phyloP scores from a whole-genome alignment of 2,113 vertebrate species.

The Herpailurus yagouaroundi region DNA sequence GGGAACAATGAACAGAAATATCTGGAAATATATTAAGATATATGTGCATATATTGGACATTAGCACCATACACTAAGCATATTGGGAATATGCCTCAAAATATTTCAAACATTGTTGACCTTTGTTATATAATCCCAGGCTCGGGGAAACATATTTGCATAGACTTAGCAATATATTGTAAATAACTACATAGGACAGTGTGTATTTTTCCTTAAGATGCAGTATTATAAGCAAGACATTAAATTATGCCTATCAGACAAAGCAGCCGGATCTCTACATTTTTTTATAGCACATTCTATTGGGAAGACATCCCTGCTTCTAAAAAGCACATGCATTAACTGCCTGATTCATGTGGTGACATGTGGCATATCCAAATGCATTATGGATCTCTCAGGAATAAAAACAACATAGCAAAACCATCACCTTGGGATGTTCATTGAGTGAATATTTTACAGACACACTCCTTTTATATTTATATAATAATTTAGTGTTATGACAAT shows the following conservation, averaged over 20 bases:
- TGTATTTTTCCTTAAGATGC: conserved; percentile 90
- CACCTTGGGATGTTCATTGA: conserved; percentile 92
- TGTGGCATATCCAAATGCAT: conserved; percentile 90
- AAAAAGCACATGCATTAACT: conserved; percentile 90
- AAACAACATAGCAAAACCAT: conserved; percentile 90
- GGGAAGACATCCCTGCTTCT: conserved; percentile 89
- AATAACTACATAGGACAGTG: conserved; percentile 87
- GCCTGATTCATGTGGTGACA: conserved; percentile 91
- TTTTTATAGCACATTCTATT: conserved; percentile 88
- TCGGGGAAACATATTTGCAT: conserved; percentile 90
- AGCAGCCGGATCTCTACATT: conserved; percentile 86
- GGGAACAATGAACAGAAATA: conserved; percentile 80
- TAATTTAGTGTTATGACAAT: conserved; percentile 93
- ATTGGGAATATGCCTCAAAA: conserved; percentile 86
- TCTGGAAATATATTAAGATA: conserved; percentile 86
- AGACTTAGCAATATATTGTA: conserved; percentile 89
- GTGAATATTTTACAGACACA: conserved; percentile 93
- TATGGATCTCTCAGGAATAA: conserved; percentile 93
- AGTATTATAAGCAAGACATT: conserved; percentile 88
- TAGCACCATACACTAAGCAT: conserved; percentile 82
- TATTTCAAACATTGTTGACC: conserved; percentile 91
- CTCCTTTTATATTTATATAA: conserved; percentile 94
- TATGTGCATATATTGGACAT: conserved; percentile 84
- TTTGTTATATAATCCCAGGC: conserved; percentile 87
- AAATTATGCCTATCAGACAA: conserved; percentile 92